Evolutionary conservation across 64 coral and sea anemone species (phyloP), one percentile per base, ranked within the genome.

Genomic region (Trachythela sp.): DNA sequence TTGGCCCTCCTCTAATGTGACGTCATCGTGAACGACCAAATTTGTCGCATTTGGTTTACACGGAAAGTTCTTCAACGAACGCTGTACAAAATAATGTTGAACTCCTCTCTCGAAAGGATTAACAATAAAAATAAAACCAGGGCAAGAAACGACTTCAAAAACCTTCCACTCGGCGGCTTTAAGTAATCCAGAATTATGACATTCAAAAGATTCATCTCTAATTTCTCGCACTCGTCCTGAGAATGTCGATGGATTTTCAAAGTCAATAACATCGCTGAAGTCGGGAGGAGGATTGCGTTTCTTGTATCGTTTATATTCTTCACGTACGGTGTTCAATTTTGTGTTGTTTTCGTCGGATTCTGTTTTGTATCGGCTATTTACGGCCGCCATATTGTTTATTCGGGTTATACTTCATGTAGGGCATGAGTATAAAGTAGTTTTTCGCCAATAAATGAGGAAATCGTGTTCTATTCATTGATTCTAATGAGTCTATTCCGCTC

Each of bases 291-390:
- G 93, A 48, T 90, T 92, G 48, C 92, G 94, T 70, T 71, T 90
- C 72, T 98, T 98, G 84, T 94, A 98, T 29, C 90, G 92, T 37
- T 98, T 98, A 71, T 98, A 94, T 39, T 94, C 95, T 89, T 98
- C 84, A 27, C 95, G 93, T 83, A 98, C 90, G 9, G 75, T 29
- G 17, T 80, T 80, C 13, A 39, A 37, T 80, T 80, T 80, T 80
- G 75, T 35, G 15, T 13, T 9, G 31, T 80, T 80, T 37, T 80
- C 75, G 15, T 68, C 15, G 4, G 20, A 15, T 17, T 80, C 30
- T 17, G 37, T 22, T 36, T 39, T 80, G 37, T 80, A 80, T 10
- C 26, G 68, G 24, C 17, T 39, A 22, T 22, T 68, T 22, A 6
- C 59, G 34, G 31, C 30, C 75, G 75, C 75, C 75, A 80, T 80